Base-by-base conservation (phyloP, 2,888 invertebrate species). In the Heteropelma amictum region DNA sequence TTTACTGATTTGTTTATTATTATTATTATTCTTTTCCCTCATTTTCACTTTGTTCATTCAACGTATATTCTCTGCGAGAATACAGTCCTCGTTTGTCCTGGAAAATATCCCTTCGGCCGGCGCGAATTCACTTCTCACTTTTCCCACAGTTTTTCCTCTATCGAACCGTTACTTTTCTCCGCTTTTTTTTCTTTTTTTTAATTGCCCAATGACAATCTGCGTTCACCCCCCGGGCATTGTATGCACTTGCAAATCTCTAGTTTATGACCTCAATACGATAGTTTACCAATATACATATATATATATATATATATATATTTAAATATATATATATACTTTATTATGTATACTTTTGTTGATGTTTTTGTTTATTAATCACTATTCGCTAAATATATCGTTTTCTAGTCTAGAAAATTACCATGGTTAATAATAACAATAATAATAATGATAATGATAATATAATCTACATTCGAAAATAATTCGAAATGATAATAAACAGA, bases 371-470 rank as follows among this genome's bases (percentile, higher is more conserved):
- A 67, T 85, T 85, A 84, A 85, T 86, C 83, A 85, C 86, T 86
- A 84, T 85, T 81, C 79, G 82, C 86, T 87, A 87, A 64, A 84
- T 86, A 86, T 87, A 87, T 86, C 85, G 86, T 87, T 87, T 82
- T 84, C 85, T 87, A 87, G 72, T 84, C 85, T 86, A 87, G 81
- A 60, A 85, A 86, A 85, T 87, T 86, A 87, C 85, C 86, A 86
- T 85, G 84, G 84, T 87, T 85, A 85, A 84, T 85, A 84, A 81
- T 83, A 83, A n/a, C n/a, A n/a, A n/a, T n/a, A n/a, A n/a, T n/a
- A n/a, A n/a, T n/a, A n/a, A n/a, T n/a, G n/a, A n/a, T n/a, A n/a
- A n/a, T n/a, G n/a, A 83, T 83, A 79, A 82, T 40, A 65, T 60
- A 63, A 40, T 75, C 60, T 51, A 54, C 42, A 60, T 54, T 38